phyloP scores from a whole-genome alignment of 53 echinoderm and acorn worm genomes.

The Pentamera pediparva region DNA sequence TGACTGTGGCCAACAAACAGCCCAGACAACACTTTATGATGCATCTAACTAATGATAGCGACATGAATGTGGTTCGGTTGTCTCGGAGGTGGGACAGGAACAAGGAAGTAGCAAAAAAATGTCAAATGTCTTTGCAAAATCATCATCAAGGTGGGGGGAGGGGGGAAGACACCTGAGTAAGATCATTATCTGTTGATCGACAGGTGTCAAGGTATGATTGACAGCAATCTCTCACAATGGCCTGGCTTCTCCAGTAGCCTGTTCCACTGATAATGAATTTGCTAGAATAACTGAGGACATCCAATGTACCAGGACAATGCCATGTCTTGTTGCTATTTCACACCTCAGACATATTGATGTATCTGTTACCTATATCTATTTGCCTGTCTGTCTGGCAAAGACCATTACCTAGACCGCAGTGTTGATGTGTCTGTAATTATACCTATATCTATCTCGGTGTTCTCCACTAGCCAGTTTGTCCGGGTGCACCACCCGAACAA shows the following conservation, averaged over 20 bases:
- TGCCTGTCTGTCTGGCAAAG: not conserved
- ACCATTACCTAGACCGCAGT: not conserved
- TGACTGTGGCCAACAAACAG: constrained; percentile 67
- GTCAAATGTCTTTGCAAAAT: too few species aligned
- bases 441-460: too few species aligned
- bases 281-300: constrained; percentile 24
- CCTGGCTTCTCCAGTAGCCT: not conserved
- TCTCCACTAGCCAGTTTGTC: too few species aligned
- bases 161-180: too few species aligned
- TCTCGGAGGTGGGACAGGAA: too few species aligned
- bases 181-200: too few species aligned
- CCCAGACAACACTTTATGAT: constrained; percentile 76
- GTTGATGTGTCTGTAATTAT: not conserved
- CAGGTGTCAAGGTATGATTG: too few species aligned
- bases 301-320: constrained; percentile 1
- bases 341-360: constrained; percentile 17
- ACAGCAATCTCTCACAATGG: constrained; percentile 14
- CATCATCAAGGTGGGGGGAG: too few species aligned
- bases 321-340: constrained; percentile 8
- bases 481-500: too few species aligned
- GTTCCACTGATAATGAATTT: constrained; percentile 1
- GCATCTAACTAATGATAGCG: too few species aligned
- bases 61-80: too few species aligned
- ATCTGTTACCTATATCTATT: not conserved
- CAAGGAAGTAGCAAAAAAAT: too few species aligned